A percentile compares a stretch with the other conserved stretches of the same genome.
phyloP scores from a whole-genome alignment of 2,888 invertebrate genomes.

The Epirrita christyi region DNA sequence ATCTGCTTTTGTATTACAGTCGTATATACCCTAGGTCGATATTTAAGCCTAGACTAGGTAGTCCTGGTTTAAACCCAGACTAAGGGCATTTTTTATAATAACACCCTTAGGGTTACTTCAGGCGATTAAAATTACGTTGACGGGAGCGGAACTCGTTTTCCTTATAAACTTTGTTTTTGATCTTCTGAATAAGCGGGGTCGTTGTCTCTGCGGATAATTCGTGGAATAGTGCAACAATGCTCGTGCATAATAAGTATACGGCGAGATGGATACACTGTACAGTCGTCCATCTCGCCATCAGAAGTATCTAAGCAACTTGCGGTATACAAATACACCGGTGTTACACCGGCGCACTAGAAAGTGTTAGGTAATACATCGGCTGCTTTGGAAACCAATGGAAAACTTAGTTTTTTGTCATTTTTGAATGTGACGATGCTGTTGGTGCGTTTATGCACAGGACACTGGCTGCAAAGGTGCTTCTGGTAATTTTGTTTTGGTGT shows the following conservation, averaged over 20 bases:
- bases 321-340: too few species aligned
- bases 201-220: slow-evolving; percentile 47
- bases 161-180: slow-evolving; percentile 51
- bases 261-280: slow-evolving; percentile 22
- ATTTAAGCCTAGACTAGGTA: too few species aligned
- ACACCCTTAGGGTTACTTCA: too few species aligned
- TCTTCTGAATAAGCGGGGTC: slow-evolving; percentile 43
- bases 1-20: too few species aligned
- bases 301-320: neutral
- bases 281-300: neutral
- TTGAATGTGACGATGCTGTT: too few species aligned
- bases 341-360: neutral
- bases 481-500: neutral
- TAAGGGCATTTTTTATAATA: too few species aligned
- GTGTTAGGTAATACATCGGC: too few species aligned
- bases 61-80: too few species aligned
- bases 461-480: neutral
- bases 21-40: too few species aligned
- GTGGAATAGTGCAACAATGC: slow-evolving; percentile 49
- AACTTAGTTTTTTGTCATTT: too few species aligned
- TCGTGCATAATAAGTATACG: slow-evolving; percentile 31
- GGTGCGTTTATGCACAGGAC: neutral
- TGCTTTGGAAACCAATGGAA: too few species aligned
- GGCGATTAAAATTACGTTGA: slow-evolving; percentile 47
- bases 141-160: slow-evolving; percentile 49